phyloP scores from a whole-genome alignment of 2,888 invertebrate genomes.

The Sinhomidia bicolor region DNA sequence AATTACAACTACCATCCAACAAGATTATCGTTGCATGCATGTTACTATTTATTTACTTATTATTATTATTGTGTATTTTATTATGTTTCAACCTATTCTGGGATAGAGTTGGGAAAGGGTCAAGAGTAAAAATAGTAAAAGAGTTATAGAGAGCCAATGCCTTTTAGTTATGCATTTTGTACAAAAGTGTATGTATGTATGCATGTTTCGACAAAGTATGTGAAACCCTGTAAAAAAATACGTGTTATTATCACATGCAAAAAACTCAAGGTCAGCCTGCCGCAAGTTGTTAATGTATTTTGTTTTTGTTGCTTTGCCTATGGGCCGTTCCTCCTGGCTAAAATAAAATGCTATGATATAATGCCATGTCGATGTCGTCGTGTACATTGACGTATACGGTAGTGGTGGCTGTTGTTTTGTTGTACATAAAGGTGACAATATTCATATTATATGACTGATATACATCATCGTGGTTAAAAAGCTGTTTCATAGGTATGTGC shows the following conservation, averaged over 20 bases:
- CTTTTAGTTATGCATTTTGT: background rate
- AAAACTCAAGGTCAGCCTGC: constrained; percentile 78
- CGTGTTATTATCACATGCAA: constrained; percentile 65
- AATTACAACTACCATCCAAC: too few species aligned
- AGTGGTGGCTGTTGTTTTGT: constrained; percentile 38
- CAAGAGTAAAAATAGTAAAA: constrained; percentile 54
- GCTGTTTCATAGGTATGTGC: background rate
- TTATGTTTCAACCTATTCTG: background rate
- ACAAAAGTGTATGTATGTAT: background rate
- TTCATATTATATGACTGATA: background rate
- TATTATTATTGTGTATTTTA: too few species aligned
- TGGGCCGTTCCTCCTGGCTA: constrained; percentile 53
- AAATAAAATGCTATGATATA: constrained; percentile 10
- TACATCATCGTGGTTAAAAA: background rate
- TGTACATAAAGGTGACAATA: background rate
- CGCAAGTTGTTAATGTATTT: constrained; percentile 50
- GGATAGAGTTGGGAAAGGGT: constrained; percentile 29
- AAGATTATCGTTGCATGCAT: too few species aligned
- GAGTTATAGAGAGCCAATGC: constrained; percentile 4
- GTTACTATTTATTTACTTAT: too few species aligned
- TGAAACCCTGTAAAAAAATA: constrained; percentile 68
- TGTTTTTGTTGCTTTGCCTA: constrained; percentile 44
- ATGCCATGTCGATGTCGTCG: constrained; percentile 25
- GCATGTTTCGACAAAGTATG: background rate
- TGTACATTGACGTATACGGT: constrained; percentile 51